Evolutionary conservation across 1,140 invertebrate species (phyloP).

Genomic region (Euura lappo): DNA sequence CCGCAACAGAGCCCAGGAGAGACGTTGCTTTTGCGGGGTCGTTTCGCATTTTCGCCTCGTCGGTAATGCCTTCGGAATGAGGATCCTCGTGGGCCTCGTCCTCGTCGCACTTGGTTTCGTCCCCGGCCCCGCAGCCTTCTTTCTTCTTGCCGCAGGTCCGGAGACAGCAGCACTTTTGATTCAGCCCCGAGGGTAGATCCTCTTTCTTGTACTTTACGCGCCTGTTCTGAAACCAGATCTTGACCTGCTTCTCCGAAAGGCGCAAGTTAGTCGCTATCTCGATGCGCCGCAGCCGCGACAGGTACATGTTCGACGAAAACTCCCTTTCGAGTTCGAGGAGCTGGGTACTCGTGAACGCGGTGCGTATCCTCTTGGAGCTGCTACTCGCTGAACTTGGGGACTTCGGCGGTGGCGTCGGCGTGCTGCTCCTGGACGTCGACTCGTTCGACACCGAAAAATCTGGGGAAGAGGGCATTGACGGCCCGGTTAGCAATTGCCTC

Average conservation of each 20-base stretch:
- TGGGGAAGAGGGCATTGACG: conserved; percentile 27
- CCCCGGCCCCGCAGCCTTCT: conserved; percentile 51
- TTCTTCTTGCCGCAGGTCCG: conserved; percentile 64
- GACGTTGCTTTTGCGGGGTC: too few species aligned
- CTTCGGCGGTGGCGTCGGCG: conserved; percentile 63
- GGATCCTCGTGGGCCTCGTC: conserved; percentile 11
- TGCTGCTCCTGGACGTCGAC: conserved; percentile 59
- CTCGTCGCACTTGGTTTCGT: conserved; percentile 27
- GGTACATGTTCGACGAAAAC: conserved; percentile 89
- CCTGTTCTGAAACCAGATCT: conserved; percentile 94
- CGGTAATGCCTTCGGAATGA: too few species aligned
- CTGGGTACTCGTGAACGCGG: conserved; percentile 93
- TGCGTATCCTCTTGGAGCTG: conserved; percentile 82
- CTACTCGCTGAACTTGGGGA: conserved; percentile 59
- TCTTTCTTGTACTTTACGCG: conserved; percentile 93
- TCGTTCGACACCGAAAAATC: conserved; percentile 58
- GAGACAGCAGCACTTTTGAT: conserved; percentile 63
- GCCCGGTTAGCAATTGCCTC: conserved; percentile 20
- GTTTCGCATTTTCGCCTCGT: too few species aligned
- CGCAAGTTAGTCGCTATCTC: conserved; percentile 89
- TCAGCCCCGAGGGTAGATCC: conserved; percentile 58
- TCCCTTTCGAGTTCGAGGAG: conserved; percentile 90
- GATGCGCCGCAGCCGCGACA: conserved; percentile 86
- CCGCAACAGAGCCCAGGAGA: neutral
- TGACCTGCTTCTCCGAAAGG: conserved; percentile 93